Base-by-base conservation (phyloP, 2,888 invertebrate genomes). In the Ryuthela nishihirai region DNA sequence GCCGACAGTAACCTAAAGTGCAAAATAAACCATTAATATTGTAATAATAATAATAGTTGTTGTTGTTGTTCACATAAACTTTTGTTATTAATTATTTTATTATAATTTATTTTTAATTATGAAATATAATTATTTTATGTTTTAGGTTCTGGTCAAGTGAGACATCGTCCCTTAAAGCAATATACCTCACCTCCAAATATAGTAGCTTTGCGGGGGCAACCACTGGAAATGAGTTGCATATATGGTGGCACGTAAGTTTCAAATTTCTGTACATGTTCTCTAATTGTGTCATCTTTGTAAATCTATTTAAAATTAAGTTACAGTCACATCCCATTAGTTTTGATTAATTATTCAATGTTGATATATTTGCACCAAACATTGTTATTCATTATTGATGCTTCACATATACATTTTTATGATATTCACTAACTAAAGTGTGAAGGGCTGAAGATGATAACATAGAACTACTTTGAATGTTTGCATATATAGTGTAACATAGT, bases 211-310 rank as follows among this genome's bases (percentile, higher is more conserved):
- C 80, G 88, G 62, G 92, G 93, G 29, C 85, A 87, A 72, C 83
- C 81, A 64, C 83, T 87, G 10, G 88, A 88, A 71, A 74, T 98
- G 42, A 97, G 86, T 75, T 98, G 98, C 74, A 97, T 98, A 69
- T 95, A 83, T 75, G 92, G 94, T 69, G 98, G 98, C 70, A 94
- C 93, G 87, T 88, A 77, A 84, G 86, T 84, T 20, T 15, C 12
- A 24, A 12, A 29, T 23, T 6, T 36, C 17, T 36, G 2, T 6
- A 2, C 2, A 9, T 6, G 17, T 36, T 6, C 12, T 29, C 9
- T 12, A 7, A 9, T 9, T 9, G 9, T 29, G 7, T 7, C 12
- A 12, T 9, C 7, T 29, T 29, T 29, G 9, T 12, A 29, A 29
- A 9, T 1, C 9, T 29, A 10, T 29, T 29, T 29, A 29, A 29